These are phyloP conservation scores for Lymantria dispar DNA, from an alignment of 2,888 invertebrate genomes.

Conservation along the genomic window DNA sequence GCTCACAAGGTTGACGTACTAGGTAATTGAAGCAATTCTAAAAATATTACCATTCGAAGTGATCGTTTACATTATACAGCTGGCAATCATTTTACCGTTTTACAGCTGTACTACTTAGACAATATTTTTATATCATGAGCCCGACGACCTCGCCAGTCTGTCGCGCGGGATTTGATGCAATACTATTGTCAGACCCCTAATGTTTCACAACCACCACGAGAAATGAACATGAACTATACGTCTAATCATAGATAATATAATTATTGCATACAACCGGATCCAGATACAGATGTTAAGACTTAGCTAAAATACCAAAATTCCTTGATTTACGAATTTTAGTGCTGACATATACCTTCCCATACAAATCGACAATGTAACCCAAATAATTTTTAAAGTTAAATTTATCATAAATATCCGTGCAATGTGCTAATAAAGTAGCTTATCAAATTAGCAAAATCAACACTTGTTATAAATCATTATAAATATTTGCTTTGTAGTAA, in stretches of 20 bases:
- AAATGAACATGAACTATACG: constrained; percentile 38
- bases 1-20: constrained; percentile 20
- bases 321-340: too few relatives aligned
- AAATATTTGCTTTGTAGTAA: too few relatives aligned
- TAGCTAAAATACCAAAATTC: too few relatives aligned
- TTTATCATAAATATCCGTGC: too few relatives aligned
- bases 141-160: constrained; percentile 53
- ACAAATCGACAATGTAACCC: too few relatives aligned
- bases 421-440: too few relatives aligned
- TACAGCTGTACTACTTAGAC: constrained; percentile 32
- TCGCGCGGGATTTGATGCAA: constrained; percentile 56
- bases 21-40: constrained; percentile 23
- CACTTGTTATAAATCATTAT: too few relatives aligned
- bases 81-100: constrained; percentile 31
- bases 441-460: too few relatives aligned
- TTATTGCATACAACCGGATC: not conserved
- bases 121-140: constrained; percentile 44
- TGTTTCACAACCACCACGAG: constrained; percentile 41
- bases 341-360: too few relatives aligned
- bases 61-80: constrained; percentile 20
- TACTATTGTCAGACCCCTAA: constrained; percentile 52
- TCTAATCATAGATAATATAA: constrained; percentile 16
- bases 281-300: too few relatives aligned
- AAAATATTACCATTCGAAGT: constrained; percentile 26
- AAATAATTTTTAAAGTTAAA: too few relatives aligned